Conservation (phyloP, 2,113 vertebrate species). For the Lophotis ruficrista region DNA sequence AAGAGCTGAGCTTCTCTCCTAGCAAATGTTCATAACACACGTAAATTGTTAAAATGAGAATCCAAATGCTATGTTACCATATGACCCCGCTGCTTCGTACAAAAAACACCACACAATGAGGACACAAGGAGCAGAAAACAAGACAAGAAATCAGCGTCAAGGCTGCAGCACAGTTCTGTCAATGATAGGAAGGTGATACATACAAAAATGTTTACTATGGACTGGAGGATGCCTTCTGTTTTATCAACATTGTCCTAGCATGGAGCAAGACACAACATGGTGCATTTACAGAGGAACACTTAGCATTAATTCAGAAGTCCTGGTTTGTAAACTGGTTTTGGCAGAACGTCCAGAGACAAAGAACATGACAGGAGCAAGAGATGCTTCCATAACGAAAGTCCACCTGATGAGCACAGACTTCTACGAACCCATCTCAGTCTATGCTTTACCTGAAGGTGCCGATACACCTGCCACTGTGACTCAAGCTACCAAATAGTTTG, state of each 20-base stretch:
- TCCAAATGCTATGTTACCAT: neutral
- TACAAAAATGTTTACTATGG: neutral
- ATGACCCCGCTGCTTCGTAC: neutral
- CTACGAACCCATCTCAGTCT: neutral
- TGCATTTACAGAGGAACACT: neutral
- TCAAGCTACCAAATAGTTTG: neutral
- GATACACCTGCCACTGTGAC: fast-evolving
- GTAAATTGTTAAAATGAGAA: fast-evolving
- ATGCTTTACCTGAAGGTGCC: neutral
- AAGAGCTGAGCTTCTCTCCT: neutral
- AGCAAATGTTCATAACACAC: neutral
- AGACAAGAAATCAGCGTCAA: neutral
- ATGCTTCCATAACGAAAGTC: neutral
- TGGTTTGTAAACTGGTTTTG: neutral
- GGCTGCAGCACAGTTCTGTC: neutral
- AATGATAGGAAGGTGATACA: fast-evolving
- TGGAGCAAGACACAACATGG: neutral
- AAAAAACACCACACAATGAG: neutral
- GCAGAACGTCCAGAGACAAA: neutral
- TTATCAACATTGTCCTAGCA: neutral
- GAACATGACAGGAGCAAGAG: neutral
- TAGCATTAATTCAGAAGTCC: neutral
- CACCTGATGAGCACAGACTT: neutral
- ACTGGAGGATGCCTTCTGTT: neutral
- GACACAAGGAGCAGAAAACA: neutral